Evolutionary conservation across 1,140 invertebrate genomes (phyloP), one percentile per base, ranked within the genome.

Genomic region (Bursaphelenchus mucronatus): DNA sequence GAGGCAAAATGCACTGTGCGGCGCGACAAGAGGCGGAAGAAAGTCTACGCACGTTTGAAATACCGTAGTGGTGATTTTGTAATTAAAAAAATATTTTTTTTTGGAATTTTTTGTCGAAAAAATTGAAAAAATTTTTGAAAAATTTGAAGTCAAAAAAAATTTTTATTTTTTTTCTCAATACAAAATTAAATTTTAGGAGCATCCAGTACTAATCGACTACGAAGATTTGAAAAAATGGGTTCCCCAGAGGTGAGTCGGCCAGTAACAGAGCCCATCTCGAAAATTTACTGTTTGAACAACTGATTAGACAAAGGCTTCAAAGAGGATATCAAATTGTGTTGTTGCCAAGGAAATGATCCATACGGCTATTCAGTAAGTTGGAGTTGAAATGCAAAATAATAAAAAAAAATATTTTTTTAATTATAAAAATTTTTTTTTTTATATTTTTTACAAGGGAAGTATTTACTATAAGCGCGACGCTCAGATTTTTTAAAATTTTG

Each of bases 251-350:
- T 46, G 8, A 40, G 47, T 11, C 46, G 64, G 5, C 30, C 62
- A n/a, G 40, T 67, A 10, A 75, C 17, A 15, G n/a, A 19, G 41
- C 21, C n/a, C 51, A 71, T 45, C 58, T 78, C 13, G 39, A 50
- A 46, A 68, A 55, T 59, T 89, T 94, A 83, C 90, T 95, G 1
- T 94, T 92, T 82, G 87, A 88, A 69, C 92, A 95, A 82, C 84
- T 95, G 13, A 89, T 95, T 3, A 92, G 90, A 0, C 92, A 96
- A 82, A 84, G 92, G 75, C 83, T 96, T 54, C 89, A 92, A 46
- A 91, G 92, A 10, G 78, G 78, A 3, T 80, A 77, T 61, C 78
- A 79, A 84, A 82, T 84, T 57, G 66, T 78, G 49, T 43, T 75
- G 13, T 47, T 69, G 41, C 64, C 64, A 69, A 67, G 30, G 67